Evolutionary conservation across 2,888 invertebrate species (phyloP), one percentile per base, ranked within the genome.

Genomic region (Steinernema carpocapsae): DNA sequence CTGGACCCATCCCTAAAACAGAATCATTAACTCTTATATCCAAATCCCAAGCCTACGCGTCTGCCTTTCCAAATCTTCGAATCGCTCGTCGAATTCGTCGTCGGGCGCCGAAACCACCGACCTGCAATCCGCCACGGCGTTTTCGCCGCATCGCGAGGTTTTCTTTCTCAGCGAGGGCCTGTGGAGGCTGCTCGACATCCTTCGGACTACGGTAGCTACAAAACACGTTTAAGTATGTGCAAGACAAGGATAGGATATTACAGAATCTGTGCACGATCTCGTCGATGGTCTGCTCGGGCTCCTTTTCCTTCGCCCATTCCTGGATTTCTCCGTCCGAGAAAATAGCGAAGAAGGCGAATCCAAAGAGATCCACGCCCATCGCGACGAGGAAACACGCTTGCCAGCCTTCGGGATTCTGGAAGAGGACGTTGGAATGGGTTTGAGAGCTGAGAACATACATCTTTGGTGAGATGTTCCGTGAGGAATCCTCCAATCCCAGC

Each of bases 281-380:
- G 43, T 78, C 78, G 73, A 80, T 76, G 17, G 79, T 80, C 52
- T 82, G 80, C 70, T 79, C 76, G 22, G 78, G 79, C 43, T 82
- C 82, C 43, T 79, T 76, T 70, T 82, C 82, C 14, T 78, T 76
- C 24, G 82, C 82, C 82, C 82, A 82, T 46, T 71, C 80, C 88
- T 97, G 97, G 78, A 97, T 90, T 85, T 97, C 97, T 0, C 97
- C 97, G 0, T 95, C 96, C 12, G 97, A 97, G 88, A 97, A 97
- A 71, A 96, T 91, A 0, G 92, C 96, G 88, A 97, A 99, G 88
- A 97, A 96, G 46, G 93, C 92, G 74, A 97, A 94, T 0, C 97
- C 97, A 74, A 93, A 91, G 86, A 96, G 93, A 88, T 99, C 97
- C 64, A 99, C 94, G 73, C 93, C 91, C 0, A 95, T 94, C 3